A percentile compares a stretch with the other conserved stretches of the same genome.
phyloP scores from a whole-genome alignment of 2,113 vertebrate species.

The Macquaria australasica region DNA sequence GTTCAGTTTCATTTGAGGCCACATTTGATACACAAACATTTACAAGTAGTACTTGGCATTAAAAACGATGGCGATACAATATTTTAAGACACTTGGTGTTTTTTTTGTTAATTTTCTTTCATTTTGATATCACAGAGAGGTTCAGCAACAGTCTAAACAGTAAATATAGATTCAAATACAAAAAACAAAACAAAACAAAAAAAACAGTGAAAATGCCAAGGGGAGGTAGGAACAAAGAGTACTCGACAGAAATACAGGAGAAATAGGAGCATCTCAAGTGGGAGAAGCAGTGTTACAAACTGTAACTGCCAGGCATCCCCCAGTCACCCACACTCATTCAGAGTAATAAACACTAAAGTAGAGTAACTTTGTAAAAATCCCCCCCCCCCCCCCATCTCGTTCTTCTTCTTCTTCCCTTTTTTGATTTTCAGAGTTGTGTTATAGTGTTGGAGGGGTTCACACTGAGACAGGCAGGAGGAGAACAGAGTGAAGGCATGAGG shows the following conservation, averaged over 20 bases:
- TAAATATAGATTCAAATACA: conserved; percentile 86
- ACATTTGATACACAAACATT: conserved; percentile 91
- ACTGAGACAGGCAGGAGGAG: conserved; percentile 64
- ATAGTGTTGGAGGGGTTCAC: conserved; percentile 70
- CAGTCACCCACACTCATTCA: conserved; percentile 60
- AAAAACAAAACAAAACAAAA: conserved; percentile 67
- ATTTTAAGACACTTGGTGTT: conserved; percentile 95
- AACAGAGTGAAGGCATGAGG: conserved; percentile 14
- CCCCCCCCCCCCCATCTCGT: conserved; percentile 12
- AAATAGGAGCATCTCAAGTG: conserved; percentile 29
- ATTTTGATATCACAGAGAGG: conserved; percentile 88
- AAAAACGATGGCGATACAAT: conserved; percentile 92
- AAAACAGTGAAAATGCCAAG: conserved; percentile 61
- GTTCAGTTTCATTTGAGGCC: conserved; percentile 88
- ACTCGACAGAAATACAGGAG: conserved; percentile 60
- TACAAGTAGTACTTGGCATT: conserved; percentile 92
- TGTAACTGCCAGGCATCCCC: conserved; percentile 60
- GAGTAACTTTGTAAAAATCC: conserved; percentile 68
- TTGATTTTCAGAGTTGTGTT: conserved; percentile 52
- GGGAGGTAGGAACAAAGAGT: conserved; percentile 77
- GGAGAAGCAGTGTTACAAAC: conserved; percentile 71
- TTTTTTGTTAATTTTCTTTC: conserved; percentile 82
- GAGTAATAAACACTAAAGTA: conserved; percentile 72
- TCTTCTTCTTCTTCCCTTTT: conserved; percentile 37
- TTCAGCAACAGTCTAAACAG: conserved; percentile 89